Conservation (phyloP, 2,797 vertebrate species). For the Margarornis squamiger region DNA sequence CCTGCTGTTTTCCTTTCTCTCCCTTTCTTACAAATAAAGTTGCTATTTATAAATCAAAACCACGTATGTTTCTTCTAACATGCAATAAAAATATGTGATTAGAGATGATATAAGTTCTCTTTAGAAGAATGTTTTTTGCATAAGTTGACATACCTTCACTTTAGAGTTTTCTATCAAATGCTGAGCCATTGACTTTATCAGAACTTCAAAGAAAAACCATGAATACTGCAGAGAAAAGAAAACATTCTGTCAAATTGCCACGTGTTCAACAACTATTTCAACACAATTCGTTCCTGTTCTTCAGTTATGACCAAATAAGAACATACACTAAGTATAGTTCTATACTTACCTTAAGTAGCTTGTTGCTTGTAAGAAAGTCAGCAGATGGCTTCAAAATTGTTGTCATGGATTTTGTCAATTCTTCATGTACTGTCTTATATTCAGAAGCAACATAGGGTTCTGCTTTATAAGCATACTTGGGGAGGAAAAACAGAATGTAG, state of each 20-base stretch:
- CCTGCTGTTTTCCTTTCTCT: background rate
- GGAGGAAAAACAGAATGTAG: background rate
- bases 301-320: background rate
- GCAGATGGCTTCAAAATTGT: slow-evolving; percentile 96
- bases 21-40: background rate
- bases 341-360: slow-evolving; percentile 90
- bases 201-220: slow-evolving; percentile 98
- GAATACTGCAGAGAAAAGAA: slow-evolving; percentile 87
- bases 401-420: slow-evolving; percentile 96
- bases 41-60: background rate
- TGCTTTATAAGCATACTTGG: slow-evolving; percentile 92
- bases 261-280: background rate
- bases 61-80: background rate
- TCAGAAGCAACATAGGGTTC: slow-evolving; percentile 84
- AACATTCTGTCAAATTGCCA: background rate
- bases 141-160: slow-evolving; percentile 87
- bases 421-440: slow-evolving; percentile 90
- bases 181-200: slow-evolving; percentile 98
- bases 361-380: slow-evolving; percentile 97
- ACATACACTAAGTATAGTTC: background rate
- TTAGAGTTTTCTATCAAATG: slow-evolving; percentile 94
- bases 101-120: background rate
- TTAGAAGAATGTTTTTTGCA: background rate
- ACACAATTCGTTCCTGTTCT: background rate
- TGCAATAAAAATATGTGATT: background rate